phyloP scores from a whole-genome alignment of 2,113 vertebrate genomes.

The Pseudopipra pipra region DNA sequence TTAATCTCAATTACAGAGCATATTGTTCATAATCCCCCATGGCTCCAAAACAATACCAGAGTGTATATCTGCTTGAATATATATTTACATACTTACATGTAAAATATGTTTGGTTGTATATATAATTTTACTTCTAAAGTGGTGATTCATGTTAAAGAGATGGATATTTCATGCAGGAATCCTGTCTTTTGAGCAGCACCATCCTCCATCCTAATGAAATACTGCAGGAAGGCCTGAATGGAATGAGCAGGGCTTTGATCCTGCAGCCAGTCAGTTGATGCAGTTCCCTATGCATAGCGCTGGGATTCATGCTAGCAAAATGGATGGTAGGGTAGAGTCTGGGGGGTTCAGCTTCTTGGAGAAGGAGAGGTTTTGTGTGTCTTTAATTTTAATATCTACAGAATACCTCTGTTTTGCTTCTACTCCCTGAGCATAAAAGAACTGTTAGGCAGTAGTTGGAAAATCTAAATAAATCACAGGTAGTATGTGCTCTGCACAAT shows the following conservation, averaged over 20 bases:
- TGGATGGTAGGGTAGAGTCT: background rate
- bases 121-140: conserved; percentile 30
- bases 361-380: background rate
- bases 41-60: conserved; percentile 43
- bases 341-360: background rate
- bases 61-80: conserved; percentile 18
- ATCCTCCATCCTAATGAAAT: background rate
- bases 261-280: background rate
- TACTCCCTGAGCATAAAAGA: background rate
- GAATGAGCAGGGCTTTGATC: background rate
- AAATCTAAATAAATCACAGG: background rate
- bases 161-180: conserved; percentile 16
- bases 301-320: background rate
- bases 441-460: background rate
- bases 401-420: conserved; percentile 1
- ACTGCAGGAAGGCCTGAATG: background rate
- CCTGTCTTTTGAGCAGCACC: background rate
- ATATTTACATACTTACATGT: conserved; percentile 42
- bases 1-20: conserved; percentile 65
- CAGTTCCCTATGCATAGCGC: fast-evolving
- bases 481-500: background rate
- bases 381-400: background rate
- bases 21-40: conserved; percentile 58
- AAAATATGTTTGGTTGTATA: conserved; percentile 18
- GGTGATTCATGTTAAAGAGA: background rate